phyloP scores from a whole-genome alignment of 2,113 vertebrate species.

The Seriola quinqueradiata region DNA sequence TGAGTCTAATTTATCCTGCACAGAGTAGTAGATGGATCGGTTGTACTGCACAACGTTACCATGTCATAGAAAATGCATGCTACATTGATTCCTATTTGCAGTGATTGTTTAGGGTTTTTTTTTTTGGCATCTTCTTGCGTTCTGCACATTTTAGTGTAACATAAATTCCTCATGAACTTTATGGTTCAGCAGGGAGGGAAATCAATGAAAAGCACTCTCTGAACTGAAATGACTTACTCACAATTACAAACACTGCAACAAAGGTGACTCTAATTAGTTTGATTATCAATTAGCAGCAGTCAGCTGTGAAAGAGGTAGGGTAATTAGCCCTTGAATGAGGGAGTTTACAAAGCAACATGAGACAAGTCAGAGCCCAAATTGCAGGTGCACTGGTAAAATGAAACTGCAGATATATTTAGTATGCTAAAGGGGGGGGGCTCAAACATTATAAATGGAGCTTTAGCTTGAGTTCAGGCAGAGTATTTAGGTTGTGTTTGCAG shows the following conservation, averaged over 20 bases:
- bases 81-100: background rate
- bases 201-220: background rate
- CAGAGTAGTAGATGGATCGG: background rate
- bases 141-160: background rate
- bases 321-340: conserved; percentile 19
- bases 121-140: background rate
- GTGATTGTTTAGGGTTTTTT: background rate
- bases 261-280: background rate
- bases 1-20: conserved; percentile 18
- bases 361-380: background rate
- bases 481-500: background rate
- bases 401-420: background rate
- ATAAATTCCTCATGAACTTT: background rate
- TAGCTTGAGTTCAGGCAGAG: conserved; percentile 1
- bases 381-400: background rate
- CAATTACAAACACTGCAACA: background rate
- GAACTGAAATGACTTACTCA: background rate
- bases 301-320: background rate
- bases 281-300: background rate
- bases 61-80: background rate
- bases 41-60: background rate
- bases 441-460: background rate
- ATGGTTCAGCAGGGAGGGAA: background rate
- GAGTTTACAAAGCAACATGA: background rate
- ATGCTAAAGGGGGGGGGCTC: background rate